Conservation (phyloP, 1,140 invertebrate genomes). For the Rhagoletis zephyria region DNA sequence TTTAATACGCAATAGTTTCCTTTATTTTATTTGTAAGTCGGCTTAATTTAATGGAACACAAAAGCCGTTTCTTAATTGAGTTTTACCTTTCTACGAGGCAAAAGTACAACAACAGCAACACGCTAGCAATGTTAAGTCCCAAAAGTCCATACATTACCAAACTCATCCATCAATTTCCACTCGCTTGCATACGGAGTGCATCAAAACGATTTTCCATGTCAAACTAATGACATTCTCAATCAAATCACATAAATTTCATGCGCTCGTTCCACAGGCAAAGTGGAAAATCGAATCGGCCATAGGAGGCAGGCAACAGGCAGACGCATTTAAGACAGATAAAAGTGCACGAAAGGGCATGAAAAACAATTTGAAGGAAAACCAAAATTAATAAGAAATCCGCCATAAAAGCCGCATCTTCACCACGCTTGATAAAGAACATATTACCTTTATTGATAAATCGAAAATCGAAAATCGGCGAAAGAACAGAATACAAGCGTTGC, state of each 20-base stretch:
- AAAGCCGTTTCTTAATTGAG: no score
- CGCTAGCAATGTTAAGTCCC: no score
- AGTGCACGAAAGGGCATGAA: neutral
- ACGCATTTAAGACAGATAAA: neutral
- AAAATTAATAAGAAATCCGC: neutral
- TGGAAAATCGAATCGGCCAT: neutral
- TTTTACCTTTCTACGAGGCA: no score
- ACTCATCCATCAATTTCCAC: conserved; percentile 21
- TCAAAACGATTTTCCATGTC: conserved; percentile 40
- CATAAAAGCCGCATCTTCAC: no score
- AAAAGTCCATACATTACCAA: neutral
- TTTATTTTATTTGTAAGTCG: no score
- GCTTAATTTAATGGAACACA: no score
- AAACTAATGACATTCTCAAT: conserved; percentile 27
- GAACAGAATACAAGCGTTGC: neutral
- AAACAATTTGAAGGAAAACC: neutral
- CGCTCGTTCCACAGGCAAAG: neutral
- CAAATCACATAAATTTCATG: conserved; percentile 26
- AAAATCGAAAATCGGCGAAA: neutral
- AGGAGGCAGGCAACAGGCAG: neutral
- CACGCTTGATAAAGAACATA: conserved; percentile 25
- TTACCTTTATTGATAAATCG: neutral
- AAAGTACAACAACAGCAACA: no score
- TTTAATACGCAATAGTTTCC: no score
- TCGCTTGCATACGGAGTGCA: neutral